phyloP scores from a whole-genome alignment of 2,888 invertebrate species.

The Eupithecia insigniata region DNA sequence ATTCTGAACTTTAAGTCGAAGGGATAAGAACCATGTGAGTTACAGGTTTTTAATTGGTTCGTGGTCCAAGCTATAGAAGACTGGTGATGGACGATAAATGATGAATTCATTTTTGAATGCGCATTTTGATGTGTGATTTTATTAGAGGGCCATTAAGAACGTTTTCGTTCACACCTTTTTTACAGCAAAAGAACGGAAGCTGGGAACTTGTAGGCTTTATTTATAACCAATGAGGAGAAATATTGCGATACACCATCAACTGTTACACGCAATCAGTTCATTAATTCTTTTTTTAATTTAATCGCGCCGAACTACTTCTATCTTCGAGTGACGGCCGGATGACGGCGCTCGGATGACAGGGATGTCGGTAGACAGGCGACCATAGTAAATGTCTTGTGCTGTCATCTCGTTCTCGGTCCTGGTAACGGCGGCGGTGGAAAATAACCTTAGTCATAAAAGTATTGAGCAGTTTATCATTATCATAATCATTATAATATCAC shows the following conservation, averaged over 20 bases:
- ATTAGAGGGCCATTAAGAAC: neutral
- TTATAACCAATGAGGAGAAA: neutral
- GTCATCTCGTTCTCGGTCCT: too few species aligned
- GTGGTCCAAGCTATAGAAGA: constrained; percentile 25
- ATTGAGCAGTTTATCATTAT: too few species aligned
- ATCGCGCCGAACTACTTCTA: too few species aligned
- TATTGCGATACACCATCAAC: neutral
- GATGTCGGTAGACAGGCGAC: too few species aligned
- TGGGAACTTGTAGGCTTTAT: neutral
- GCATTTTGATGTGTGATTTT: neutral
- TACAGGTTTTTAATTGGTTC: constrained; percentile 35
- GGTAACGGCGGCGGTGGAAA: too few species aligned
- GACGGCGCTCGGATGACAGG: too few species aligned
- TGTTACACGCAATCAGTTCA: neutral
- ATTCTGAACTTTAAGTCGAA: constrained; percentile 25
- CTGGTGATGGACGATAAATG: constrained; percentile 17
- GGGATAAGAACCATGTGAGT: constrained; percentile 15
- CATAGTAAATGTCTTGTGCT: too few species aligned
- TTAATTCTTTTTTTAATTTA: neutral
- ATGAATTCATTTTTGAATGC: constrained; percentile 7
- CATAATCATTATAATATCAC: too few species aligned
- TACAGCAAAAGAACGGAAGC: neutral
- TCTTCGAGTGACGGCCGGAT: too few species aligned
- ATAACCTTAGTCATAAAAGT: too few species aligned
- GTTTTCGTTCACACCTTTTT: neutral